phyloP scores from a whole-genome alignment of 30 jellyfish, hydroid and myxozoan genomes.

The Mastigias papua region DNA sequence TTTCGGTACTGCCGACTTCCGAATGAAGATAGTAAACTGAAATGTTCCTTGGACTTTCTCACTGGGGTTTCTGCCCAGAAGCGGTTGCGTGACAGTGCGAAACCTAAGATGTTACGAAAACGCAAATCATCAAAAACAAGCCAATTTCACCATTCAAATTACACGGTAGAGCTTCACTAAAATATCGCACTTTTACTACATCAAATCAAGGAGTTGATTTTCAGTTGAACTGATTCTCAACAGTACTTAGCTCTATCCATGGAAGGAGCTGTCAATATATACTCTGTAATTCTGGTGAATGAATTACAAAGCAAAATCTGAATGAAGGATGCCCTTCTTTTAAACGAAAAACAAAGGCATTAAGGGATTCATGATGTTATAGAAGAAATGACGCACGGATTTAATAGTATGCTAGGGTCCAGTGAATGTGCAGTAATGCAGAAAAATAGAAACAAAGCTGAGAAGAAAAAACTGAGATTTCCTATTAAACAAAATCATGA shows the following conservation, averaged over 20 bases:
- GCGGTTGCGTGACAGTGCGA: constrained; percentile 90
- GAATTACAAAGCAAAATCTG: not conserved
- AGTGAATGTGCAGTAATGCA: not conserved
- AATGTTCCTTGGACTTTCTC: constrained; percentile 96
- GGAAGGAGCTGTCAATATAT: not conserved
- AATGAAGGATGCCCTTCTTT: not conserved
- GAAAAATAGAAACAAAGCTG: not conserved
- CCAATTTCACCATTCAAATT: not conserved
- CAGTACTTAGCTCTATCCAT: not conserved
- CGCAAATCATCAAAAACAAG: not conserved
- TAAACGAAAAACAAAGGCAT: not conserved
- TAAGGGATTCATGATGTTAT: not conserved
- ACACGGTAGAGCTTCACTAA: not conserved
- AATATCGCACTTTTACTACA: not conserved
- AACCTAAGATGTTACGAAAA: constrained; percentile 42
- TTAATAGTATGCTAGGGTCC: not conserved
- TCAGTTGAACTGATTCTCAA: no score
- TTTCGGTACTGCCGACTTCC: constrained; percentile 69
- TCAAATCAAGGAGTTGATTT: no score
- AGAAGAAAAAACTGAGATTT: not conserved
- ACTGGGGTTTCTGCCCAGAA: constrained; percentile 89
- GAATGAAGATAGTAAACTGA: constrained; percentile 81
- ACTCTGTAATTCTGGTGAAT: not conserved
- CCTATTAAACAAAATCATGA: not conserved
- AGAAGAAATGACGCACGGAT: not conserved